Evolutionary conservation across 2,113 vertebrate species (phyloP).

Genomic region (Macrotus californicus): DNA sequence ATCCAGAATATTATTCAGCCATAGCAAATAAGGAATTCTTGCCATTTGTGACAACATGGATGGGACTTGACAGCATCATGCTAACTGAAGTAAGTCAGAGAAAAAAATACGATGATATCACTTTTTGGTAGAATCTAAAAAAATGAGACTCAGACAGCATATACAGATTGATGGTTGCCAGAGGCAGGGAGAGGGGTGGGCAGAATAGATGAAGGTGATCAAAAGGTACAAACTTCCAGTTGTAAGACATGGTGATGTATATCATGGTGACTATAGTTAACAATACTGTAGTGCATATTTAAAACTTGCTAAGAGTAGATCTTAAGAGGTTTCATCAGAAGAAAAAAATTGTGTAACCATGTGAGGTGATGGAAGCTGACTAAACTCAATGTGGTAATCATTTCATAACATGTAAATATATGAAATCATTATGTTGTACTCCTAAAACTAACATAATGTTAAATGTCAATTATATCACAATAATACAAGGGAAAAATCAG

Average conservation of each 20-base stretch:
- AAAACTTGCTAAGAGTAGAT: background rate
- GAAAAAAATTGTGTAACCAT: background rate
- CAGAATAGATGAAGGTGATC: background rate
- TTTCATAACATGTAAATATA: background rate
- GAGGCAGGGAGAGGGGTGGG: background rate
- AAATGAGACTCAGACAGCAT: background rate
- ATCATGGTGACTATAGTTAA: background rate
- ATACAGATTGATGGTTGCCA: background rate
- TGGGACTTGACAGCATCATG: background rate
- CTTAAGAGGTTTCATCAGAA: background rate
- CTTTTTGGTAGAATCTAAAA: background rate
- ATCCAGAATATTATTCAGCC: background rate
- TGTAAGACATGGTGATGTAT: background rate
- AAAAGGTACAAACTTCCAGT: background rate
- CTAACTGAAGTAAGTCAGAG: background rate
- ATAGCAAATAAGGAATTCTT: background rate
- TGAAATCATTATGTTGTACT: background rate
- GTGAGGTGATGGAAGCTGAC: background rate
- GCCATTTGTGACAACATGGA: background rate
- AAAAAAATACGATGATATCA: background rate
- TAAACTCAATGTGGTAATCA: background rate
- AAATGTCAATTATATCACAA: background rate
- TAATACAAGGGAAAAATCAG: background rate
- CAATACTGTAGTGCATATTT: background rate
- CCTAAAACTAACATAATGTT: background rate